These are phyloP conservation scores for Lophotriccus pileatus DNA, from an alignment of 2,797 vertebrate species.

Conservation along the genomic window DNA sequence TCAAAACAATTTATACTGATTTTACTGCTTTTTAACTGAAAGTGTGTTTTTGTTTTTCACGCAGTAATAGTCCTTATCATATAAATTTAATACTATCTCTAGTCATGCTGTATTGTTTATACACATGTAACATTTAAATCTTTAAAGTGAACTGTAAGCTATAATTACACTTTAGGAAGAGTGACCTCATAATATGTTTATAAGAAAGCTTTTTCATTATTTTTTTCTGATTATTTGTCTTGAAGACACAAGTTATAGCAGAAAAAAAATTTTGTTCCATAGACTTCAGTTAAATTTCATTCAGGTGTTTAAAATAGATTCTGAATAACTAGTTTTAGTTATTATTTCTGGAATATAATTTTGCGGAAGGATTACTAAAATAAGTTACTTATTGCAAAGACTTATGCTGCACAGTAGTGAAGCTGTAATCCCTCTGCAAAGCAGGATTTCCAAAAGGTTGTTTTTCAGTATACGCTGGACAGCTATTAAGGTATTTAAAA, in stretches of 20 bases:
- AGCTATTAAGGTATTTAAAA: not conserved
- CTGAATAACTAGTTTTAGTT: not conserved
- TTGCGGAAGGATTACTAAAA: not conserved
- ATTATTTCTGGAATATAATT: not conserved
- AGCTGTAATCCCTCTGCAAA: not conserved
- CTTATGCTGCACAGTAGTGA: not conserved
- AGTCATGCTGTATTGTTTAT: not conserved
- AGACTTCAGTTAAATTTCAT: not conserved
- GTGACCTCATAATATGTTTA: not conserved
- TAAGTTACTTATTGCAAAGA: not conserved
- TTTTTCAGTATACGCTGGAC: not conserved
- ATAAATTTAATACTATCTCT: not conserved
- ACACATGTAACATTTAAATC: not conserved
- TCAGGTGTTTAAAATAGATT: not conserved
- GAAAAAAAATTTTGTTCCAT: not conserved
- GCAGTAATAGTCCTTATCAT: not conserved
- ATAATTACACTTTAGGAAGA: not conserved
- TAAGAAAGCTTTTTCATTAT: not conserved
- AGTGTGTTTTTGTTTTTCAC: not conserved
- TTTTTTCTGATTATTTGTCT: not conserved
- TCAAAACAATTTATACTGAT: not conserved
- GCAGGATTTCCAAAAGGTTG: not conserved
- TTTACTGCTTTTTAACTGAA: not conserved
- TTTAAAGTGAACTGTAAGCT: not conserved
- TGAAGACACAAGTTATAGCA: not conserved